Evolutionary conservation across 2,888 invertebrate species (phyloP).

Genomic region (Seira musarum): DNA sequence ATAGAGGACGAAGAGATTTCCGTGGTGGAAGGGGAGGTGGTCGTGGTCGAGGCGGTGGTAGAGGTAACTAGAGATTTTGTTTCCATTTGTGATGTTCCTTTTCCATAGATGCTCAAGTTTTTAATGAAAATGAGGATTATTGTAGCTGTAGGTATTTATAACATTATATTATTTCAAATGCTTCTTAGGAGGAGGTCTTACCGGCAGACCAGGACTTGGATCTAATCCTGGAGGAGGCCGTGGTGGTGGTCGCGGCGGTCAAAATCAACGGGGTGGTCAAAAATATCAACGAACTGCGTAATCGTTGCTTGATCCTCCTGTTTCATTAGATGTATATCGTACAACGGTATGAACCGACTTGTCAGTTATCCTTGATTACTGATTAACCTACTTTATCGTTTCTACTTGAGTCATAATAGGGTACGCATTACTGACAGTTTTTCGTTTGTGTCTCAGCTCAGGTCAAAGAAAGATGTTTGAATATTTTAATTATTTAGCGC

Average conservation of each 20-base stretch:
- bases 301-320: no score
- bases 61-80: slow-evolving; percentile 25
- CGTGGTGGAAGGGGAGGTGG: slow-evolving; percentile 76
- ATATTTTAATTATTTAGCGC: no score
- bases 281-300: slow-evolving; percentile 54
- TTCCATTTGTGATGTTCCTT: background rate
- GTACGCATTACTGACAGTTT: no score
- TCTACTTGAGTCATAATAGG: no score
- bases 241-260: slow-evolving; percentile 52
- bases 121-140: background rate
- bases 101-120: background rate
- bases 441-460: no score
- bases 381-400: no score
- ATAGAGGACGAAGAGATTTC: slow-evolving; percentile 85
- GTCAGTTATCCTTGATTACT: no score
- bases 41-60: slow-evolving; percentile 75
- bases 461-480: no score
- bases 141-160: background rate
- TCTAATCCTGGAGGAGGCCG: slow-evolving; percentile 60
- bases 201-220: slow-evolving; percentile 65
- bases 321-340: no score
- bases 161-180: slow-evolving; percentile 30
- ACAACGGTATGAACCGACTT: no score
- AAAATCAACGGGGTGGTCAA: slow-evolving; percentile 27
- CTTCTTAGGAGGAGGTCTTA: slow-evolving; percentile 56